Evolutionary conservation across 2,797 vertebrate genomes (phyloP), one percentile per base, ranked within the genome.

Genomic region (Xenopus petersii): DNA sequence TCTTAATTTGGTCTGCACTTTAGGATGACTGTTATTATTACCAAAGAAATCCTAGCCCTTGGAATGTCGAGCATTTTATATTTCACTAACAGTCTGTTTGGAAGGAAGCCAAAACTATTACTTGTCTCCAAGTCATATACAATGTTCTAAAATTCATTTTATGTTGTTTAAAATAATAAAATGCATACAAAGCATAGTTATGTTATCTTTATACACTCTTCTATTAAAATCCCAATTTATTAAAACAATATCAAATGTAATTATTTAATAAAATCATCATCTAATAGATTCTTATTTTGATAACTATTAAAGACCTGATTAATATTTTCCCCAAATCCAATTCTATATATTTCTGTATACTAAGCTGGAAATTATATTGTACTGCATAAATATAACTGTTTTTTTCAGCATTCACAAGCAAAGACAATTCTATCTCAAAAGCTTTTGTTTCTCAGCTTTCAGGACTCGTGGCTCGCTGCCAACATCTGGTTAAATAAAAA

Each of bases 51-150:
- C 46, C 62, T 64, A 79, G 17, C 47, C 71, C 30, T 8, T 5
- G 47, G 77, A 64, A 79, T 79, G 66, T 62, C 47, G 66, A 62
- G 77, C 47, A 79, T 74, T 74, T 74, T 70, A 74, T 70, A 79
- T 79, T 79, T 74, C 70, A 70, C 71, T 70, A 73, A 69, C 61
- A 64, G 65, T 42, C 54, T 73, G 59, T 59, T 54, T 74, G 76
- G 76, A 24, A 51, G 64, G 65, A 58, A 64, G 75, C 66, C 71
- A 49, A 61, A 79, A 73, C 71, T 74, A 74, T 79, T 69, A 78
- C n/a, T 63, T 77, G 59, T 42, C 17, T 78, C 15, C 64, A 16
- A 78, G 58, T 69, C 54, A 78, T 15, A 49, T 47, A 56, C 36
- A 70, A 64, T 2, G 4, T 73, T 77, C 48, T 42, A 67, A 76